These are phyloP conservation scores for Sinhomidia bicolor DNA, from an alignment of 2,888 invertebrate species.

Conservation along the genomic window DNA sequence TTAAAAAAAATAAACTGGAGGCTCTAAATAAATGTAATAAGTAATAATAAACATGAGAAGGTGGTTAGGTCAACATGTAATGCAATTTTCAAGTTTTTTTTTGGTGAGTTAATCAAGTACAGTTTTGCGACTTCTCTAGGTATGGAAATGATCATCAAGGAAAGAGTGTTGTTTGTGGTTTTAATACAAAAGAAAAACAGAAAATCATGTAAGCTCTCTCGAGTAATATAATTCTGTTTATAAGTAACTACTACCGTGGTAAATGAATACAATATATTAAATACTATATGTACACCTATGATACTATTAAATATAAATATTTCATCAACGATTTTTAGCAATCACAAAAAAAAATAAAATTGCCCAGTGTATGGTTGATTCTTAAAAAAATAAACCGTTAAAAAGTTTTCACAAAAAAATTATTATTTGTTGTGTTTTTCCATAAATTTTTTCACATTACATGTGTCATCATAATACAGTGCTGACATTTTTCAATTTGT, in stretches of 20 bases:
- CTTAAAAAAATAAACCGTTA: slow-evolving; percentile 56
- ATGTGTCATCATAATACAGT: not conserved
- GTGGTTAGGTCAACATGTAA: too few relatives aligned
- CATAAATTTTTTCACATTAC: not conserved
- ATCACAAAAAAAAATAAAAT: slow-evolving; percentile 47
- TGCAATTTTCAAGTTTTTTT: too few relatives aligned
- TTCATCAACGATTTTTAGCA: slow-evolving; percentile 53
- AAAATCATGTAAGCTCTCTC: not conserved
- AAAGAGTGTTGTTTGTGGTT: not conserved
- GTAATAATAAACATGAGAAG: too few relatives aligned
- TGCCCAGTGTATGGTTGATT: slow-evolving; percentile 56
- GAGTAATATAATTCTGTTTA: slow-evolving; percentile 30
- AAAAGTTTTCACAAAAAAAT: slow-evolving; percentile 27
- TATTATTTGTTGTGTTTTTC: not conserved
- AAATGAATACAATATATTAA: slow-evolving; percentile 6
- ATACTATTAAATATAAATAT: not conserved
- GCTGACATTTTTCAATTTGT: too few relatives aligned
- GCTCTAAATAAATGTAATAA: not conserved
- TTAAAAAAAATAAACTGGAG: not conserved
- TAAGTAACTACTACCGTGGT: not conserved
- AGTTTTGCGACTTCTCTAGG: too few relatives aligned
- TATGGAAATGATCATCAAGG: too few relatives aligned
- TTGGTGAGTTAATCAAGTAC: too few relatives aligned
- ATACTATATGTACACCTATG: not conserved
- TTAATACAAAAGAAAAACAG: not conserved